Conservation (phyloP, 2,888 invertebrate species). For the Noctua comes region DNA sequence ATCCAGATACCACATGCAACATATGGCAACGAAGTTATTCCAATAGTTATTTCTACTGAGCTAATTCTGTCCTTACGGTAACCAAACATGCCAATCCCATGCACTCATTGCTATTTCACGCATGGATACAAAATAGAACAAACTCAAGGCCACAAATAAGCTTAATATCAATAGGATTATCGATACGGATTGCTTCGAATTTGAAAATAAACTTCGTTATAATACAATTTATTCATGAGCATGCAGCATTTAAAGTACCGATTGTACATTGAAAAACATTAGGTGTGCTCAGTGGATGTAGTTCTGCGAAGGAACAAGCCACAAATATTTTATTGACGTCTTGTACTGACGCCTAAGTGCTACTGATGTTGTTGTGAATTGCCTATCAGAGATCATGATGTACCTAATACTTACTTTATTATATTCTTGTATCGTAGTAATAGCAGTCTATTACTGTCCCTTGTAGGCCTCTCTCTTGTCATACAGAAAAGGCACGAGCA, state of each 20-base stretch:
- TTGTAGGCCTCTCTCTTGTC: not conserved
- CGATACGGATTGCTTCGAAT: conserved; percentile 29
- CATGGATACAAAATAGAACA: conserved; percentile 72
- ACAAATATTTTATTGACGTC: conserved; percentile 49
- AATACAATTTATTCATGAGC: conserved; percentile 31
- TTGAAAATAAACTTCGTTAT: conserved; percentile 33
- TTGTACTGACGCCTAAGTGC: not conserved
- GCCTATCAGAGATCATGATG: not conserved
- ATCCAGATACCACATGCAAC: conserved; percentile 37
- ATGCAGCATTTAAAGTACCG: conserved; percentile 36
- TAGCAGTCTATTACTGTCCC: no score
- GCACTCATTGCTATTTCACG: conserved; percentile 78
- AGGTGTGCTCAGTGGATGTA: conserved; percentile 24
- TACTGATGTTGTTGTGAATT: conserved; percentile 7
- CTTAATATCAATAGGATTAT: conserved; percentile 64
- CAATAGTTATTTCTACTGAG: conserved; percentile 63
- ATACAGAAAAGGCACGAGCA: not conserved
- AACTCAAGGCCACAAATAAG: conserved; percentile 63
- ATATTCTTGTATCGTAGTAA: not conserved
- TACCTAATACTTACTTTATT: not conserved
- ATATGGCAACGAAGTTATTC: conserved; percentile 64
- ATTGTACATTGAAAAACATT: conserved; percentile 38
- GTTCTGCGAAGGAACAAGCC: conserved; percentile 33
- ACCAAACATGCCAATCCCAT: conserved; percentile 71
- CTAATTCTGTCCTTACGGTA: conserved; percentile 72